Evolutionary conservation across 1,140 invertebrate genomes (phyloP).

Genomic region (Megalopta genalis): DNA sequence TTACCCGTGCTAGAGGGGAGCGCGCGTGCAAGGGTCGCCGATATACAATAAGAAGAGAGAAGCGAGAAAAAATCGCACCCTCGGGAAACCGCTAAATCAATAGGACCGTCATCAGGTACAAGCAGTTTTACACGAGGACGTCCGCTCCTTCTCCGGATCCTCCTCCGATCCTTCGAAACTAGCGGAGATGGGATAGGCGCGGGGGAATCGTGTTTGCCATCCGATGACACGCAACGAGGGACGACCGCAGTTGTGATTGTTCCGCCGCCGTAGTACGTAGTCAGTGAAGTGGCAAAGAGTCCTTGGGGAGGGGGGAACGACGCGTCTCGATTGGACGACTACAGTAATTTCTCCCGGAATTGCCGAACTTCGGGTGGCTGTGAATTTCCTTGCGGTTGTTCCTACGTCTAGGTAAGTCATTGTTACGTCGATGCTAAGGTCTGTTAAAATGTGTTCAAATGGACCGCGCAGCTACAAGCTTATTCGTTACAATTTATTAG

Average conservation of each 20-base stretch:
- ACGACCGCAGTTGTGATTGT: conserved; percentile 30
- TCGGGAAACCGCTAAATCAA: conserved; percentile 73
- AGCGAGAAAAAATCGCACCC: conserved; percentile 58
- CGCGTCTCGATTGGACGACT: conserved; percentile 31
- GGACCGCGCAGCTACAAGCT: too few species aligned
- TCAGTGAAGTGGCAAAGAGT: conserved; percentile 33
- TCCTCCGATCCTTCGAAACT: not conserved
- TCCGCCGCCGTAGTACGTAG: conserved; percentile 32
- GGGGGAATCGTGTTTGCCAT: conserved; percentile 18
- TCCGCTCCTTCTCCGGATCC: not conserved
- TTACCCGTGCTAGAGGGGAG: conserved; percentile 49
- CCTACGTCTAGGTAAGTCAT: too few species aligned
- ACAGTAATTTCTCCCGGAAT: too few species aligned
- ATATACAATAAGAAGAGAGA: conserved; percentile 18
- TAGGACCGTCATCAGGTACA: conserved; percentile 72
- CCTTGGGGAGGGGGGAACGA: conserved; percentile 26
- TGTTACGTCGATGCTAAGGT: too few species aligned
- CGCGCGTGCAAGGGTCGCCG: conserved; percentile 1
- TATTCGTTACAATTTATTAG: too few species aligned
- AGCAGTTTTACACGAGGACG: conserved; percentile 60
- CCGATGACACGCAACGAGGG: conserved; percentile 37
- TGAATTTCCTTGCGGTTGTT: too few species aligned
- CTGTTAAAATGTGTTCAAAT: too few species aligned
- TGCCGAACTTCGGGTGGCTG: too few species aligned
- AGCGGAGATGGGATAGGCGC: not conserved